A percentile compares a stretch with the other conserved stretches of the same genome.
These are phyloP conservation scores for Drosophila emarginata DNA, from an alignment of 2,888 invertebrate genomes.

Conservation along the genomic window DNA sequence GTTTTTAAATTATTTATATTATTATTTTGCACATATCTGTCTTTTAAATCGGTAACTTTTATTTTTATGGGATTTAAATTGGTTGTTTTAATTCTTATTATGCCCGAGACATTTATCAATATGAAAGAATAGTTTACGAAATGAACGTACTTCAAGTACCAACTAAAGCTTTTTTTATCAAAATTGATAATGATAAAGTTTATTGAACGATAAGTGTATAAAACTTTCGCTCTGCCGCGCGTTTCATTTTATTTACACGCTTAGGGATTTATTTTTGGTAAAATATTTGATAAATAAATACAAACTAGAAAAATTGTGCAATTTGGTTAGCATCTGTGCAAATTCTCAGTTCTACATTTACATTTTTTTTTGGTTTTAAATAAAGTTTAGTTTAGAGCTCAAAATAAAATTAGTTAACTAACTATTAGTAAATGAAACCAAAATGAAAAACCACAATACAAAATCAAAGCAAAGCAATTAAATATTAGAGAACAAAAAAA, in stretches of 20 bases:
- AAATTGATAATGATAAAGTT: too few relatives aligned
- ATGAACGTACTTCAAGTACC: too few relatives aligned
- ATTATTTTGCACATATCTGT: too few relatives aligned
- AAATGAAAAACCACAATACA: constrained; percentile 43
- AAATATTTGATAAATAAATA: constrained; percentile 14
- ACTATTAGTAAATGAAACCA: constrained; percentile 36
- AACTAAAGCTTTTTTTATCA: too few relatives aligned
- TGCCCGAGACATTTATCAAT: too few relatives aligned
- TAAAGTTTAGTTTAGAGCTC: constrained; percentile 37
- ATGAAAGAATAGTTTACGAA: too few relatives aligned
- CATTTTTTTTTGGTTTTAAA: constrained; percentile 29
- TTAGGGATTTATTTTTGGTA: constrained; percentile 1
- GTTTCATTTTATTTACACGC: not conserved
- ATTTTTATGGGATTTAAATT: too few relatives aligned
- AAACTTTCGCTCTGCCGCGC: not conserved
- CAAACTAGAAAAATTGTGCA: not conserved
- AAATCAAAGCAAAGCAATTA: constrained; percentile 27
- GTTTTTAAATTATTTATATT: too few relatives aligned
- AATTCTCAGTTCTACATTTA: not conserved
- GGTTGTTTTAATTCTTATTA: too few relatives aligned
- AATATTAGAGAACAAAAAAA: constrained; percentile 48
- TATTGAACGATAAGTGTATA: not conserved
- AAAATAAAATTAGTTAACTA: constrained; percentile 47
- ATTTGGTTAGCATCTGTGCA: not conserved
- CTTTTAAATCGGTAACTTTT: too few relatives aligned